Conservation (phyloP, 2,888 invertebrate genomes). For the Hedya salicella region DNA sequence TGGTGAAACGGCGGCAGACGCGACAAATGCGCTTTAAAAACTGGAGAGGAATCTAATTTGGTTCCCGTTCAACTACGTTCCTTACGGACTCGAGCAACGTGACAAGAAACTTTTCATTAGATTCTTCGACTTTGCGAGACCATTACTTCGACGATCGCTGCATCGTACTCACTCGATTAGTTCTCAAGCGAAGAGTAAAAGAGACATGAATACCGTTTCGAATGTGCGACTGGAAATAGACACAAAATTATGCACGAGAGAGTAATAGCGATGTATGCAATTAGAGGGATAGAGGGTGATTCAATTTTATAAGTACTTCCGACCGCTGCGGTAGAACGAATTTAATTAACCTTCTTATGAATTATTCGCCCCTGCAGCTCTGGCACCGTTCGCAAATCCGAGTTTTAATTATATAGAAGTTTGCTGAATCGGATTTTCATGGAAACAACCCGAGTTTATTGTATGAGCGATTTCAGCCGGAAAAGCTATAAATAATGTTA, state of each 20-base stretch:
- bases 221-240: conserved; percentile 1
- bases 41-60: conserved; percentile 50
- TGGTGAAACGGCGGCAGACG: conserved; percentile 30
- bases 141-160: background rate
- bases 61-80: conserved; percentile 40
- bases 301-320: conserved; percentile 46
- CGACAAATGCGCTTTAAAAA: conserved; percentile 46
- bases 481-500: conserved; percentile 16
- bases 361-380: conserved; percentile 64
- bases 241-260: background rate
- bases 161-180: background rate
- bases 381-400: conserved; percentile 61
- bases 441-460: conserved; percentile 55
- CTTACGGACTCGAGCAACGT: conserved; percentile 47
- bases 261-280: conserved; percentile 25
- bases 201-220: background rate
- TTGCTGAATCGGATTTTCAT: conserved; percentile 58
- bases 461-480: conserved; percentile 46
- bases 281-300: conserved; percentile 34
- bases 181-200: background rate
- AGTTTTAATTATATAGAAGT: conserved; percentile 68
- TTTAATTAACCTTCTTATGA: conserved; percentile 72
- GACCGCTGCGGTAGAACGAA: conserved; percentile 58
- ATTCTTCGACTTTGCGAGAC: conserved; percentile 9
- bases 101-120: conserved; percentile 55